phyloP scores from a whole-genome alignment of 2,888 invertebrate species.

The Elysia crispata region DNA sequence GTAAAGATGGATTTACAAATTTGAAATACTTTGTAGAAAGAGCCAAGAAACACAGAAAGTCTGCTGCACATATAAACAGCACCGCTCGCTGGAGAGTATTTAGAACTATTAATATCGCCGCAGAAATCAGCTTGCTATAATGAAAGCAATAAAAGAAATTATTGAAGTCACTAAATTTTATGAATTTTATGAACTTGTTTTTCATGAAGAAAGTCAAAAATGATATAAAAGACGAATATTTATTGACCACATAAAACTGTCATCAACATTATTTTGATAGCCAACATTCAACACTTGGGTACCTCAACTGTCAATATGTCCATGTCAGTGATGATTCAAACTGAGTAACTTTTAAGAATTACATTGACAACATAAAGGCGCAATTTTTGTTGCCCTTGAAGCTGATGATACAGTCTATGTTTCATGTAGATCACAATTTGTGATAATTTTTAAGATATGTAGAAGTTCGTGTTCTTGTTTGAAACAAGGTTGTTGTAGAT shows the following conservation, averaged over 20 bases:
- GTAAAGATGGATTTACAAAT: conserved; percentile 1
- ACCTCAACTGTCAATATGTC: neutral
- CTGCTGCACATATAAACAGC: neutral
- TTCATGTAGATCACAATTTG: too few species aligned
- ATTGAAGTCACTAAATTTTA: neutral
- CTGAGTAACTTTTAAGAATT: too few species aligned
- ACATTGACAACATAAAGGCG: too few species aligned
- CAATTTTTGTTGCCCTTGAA: too few species aligned
- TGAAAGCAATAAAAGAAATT: neutral
- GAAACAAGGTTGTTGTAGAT: too few species aligned
- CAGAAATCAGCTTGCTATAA: neutral
- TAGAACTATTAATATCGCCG: neutral
- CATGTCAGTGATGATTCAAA: too few species aligned
- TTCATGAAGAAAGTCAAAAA: neutral
- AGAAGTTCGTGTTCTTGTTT: too few species aligned
- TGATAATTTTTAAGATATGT: too few species aligned
- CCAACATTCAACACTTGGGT: neutral
- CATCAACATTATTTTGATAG: neutral
- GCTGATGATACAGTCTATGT: too few species aligned
- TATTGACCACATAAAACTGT: neutral
- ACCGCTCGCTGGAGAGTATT: neutral
- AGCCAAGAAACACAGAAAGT: neutral
- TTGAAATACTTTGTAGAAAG: neutral
- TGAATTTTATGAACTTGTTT: neutral
- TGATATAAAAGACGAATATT: neutral